These are phyloP conservation scores for Bombus terrestris DNA, from an alignment of 1,140 invertebrate species.

Conservation along the genomic window DNA sequence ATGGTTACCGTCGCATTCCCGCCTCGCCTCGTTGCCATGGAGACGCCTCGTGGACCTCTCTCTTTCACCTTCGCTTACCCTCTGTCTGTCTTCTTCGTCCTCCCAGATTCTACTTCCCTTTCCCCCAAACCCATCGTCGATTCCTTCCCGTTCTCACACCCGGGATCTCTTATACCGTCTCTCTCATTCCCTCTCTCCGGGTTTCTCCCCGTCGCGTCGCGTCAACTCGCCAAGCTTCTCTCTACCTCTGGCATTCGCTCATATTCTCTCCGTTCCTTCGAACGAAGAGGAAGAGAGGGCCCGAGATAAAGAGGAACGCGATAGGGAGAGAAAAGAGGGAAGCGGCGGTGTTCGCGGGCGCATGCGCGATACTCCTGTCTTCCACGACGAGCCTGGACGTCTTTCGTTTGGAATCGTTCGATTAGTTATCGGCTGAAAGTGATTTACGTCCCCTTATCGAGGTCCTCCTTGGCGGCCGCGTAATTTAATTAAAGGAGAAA, in stretches of 20 bases:
- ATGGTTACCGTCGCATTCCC: slow-evolving; percentile 83
- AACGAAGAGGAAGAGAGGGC: slow-evolving; percentile 57
- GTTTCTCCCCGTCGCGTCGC: slow-evolving; percentile 41
- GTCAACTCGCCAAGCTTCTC: slow-evolving; percentile 60
- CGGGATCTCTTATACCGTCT: not conserved
- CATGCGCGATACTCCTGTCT: slow-evolving; percentile 70
- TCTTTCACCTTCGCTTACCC: slow-evolving; percentile 30
- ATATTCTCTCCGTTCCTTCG: slow-evolving; percentile 72
- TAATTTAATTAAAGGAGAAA: slow-evolving; percentile 57
- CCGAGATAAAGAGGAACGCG: slow-evolving; percentile 52
- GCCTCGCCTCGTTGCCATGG: slow-evolving; percentile 82
- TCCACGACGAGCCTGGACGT: slow-evolving; percentile 42
- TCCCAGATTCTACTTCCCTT: slow-evolving; percentile 15
- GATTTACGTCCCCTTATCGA: slow-evolving; percentile 59
- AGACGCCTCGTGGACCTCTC: slow-evolving; percentile 67
- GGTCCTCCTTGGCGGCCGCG: slow-evolving; percentile 46
- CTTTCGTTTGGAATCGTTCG: slow-evolving; percentile 48
- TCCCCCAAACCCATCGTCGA: slow-evolving; percentile 47
- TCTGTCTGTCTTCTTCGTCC: slow-evolving; percentile 39
- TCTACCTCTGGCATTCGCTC: slow-evolving; percentile 55
- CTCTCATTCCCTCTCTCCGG: not conserved
- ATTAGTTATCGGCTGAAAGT: slow-evolving; percentile 65
- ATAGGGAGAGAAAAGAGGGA: slow-evolving; percentile 61
- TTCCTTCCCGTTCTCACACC: slow-evolving; percentile 21
- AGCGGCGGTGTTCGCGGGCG: slow-evolving; percentile 43